These are phyloP conservation scores for Anaspis maculata DNA, from an alignment of 2,888 invertebrate genomes.

Conservation along the genomic window DNA sequence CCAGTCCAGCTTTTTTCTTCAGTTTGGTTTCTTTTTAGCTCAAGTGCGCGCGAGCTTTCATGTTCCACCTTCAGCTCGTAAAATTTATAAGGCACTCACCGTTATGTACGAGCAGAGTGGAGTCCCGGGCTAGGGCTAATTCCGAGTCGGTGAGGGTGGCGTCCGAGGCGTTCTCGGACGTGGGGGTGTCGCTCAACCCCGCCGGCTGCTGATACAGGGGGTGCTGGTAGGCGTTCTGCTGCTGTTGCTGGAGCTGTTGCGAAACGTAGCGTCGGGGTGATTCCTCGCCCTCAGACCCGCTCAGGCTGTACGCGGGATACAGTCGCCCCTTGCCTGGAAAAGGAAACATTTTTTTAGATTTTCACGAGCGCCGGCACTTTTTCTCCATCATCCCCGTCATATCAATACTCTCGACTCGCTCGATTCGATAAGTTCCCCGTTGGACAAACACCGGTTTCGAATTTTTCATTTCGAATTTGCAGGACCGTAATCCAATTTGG, in stretches of 20 bases:
- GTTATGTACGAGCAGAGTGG: constrained; percentile 75
- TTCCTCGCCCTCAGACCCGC: constrained; percentile 67
- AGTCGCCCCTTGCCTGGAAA: constrained; percentile 68
- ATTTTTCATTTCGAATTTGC: constrained; percentile 2
- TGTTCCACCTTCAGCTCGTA: too few species aligned
- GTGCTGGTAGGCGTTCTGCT: constrained; percentile 49
- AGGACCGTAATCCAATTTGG: too few species aligned
- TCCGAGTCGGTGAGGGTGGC: constrained; percentile 78
- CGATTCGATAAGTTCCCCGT: too few species aligned
- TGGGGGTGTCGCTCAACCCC: constrained; percentile 70
- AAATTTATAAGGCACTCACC: constrained; percentile 48
- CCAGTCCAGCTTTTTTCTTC: too few species aligned
- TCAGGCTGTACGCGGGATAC: constrained; percentile 73
- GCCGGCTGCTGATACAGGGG: constrained; percentile 43
- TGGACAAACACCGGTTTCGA: neutral
- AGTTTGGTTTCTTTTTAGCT: too few species aligned
- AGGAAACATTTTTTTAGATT: too few species aligned
- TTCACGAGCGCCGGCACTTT: too few species aligned
- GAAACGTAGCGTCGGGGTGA: constrained; percentile 49
- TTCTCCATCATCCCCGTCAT: too few species aligned
- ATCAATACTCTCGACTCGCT: too few species aligned
- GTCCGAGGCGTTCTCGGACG: constrained; percentile 79
- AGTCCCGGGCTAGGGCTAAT: constrained; percentile 71
- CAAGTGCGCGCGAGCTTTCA: too few species aligned
- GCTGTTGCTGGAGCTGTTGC: constrained; percentile 49